phyloP scores from a whole-genome alignment of 1,140 invertebrate species.

The Lasioglossum baleicum region DNA sequence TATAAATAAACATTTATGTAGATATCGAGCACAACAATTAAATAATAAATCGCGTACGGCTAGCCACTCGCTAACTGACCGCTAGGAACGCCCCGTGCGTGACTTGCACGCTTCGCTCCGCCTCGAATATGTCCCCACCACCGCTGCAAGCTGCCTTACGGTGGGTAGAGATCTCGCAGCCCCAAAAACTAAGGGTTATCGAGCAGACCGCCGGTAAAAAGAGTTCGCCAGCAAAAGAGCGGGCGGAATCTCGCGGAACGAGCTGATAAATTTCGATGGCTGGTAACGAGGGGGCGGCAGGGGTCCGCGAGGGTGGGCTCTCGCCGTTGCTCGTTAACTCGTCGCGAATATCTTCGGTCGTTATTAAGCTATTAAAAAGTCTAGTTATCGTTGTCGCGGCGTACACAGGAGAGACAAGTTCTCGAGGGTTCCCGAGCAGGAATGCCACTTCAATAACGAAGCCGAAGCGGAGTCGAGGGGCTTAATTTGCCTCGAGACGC shows the following conservation, averaged over 20 bases:
- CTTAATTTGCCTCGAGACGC: conserved; percentile 63
- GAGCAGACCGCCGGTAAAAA: neutral
- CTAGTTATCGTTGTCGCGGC: conserved; percentile 52
- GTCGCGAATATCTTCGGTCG: conserved; percentile 37
- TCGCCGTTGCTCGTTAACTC: conserved; percentile 34
- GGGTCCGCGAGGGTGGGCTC: neutral
- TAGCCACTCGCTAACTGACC: no score
- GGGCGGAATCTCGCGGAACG: neutral
- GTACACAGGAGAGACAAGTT: conserved; percentile 45
- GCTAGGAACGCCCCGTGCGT: no score
- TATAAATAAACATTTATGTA: no score
- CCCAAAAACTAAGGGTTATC: no score
- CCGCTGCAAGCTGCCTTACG: no score
- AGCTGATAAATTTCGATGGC: conserved; percentile 1
- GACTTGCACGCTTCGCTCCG: no score
- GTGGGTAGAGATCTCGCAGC: no score
- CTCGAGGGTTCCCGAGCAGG: conserved; percentile 54
- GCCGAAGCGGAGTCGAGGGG: conserved; percentile 58
- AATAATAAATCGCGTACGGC: no score
- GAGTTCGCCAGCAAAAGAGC: neutral
- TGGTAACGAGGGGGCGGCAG: neutral
- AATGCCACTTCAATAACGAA: conserved; percentile 65
- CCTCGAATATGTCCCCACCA: no score
- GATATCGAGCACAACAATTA: no score
- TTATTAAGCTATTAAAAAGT: conserved; percentile 62